Base-by-base conservation (phyloP, 2,113 vertebrate genomes). In the Phodopus roborovskii region DNA sequence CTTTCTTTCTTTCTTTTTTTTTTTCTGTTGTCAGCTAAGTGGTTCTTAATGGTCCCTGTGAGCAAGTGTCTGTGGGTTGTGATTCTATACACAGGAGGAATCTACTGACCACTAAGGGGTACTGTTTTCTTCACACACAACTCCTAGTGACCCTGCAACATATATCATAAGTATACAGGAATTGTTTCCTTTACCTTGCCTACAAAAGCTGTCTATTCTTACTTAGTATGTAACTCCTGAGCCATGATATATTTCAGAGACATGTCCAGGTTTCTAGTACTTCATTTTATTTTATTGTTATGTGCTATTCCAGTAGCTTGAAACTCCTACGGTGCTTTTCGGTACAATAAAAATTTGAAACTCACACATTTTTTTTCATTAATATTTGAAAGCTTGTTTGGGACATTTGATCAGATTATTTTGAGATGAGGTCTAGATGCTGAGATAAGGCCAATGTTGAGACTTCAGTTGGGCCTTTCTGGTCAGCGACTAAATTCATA, bases 261-360 rank as follows among this genome's bases (percentile, higher is more conserved):
- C 5, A 50, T 2, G 1, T 1, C 12, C 1, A 39, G n/a, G 6
- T 22, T 86, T 96, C 48, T 48, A 15, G 8, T 2, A 45, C n/a
- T 77, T 85, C 1, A 66, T 11, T 16, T 91, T 56, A 6, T 74
- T 81, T 73, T 42, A 50, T 70, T 90, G 36, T 11, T 17, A 56
- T 4, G 0, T 22, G 68, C 22, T 1, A 7, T 62, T 58, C 10
- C 11, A 87, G 50, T 66, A 56, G 16, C 81, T 96, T 56, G 45
- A 92, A 95, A 36, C 4, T n/a, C 13, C 30, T 12, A 45, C n/a
- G 22, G 45, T 90, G 6, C 92, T 91, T 33, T 30, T 8, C 15
- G 19, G 30, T 79, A 88, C 33, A 70, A 53, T 20, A 83, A 90
- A 68, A 75, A 74, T 93, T 93, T 9, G 53, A 82, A 94, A 92